These are phyloP conservation scores for Drosophila borealis DNA, from an alignment of 2,888 invertebrate genomes.

Conservation along the genomic window DNA sequence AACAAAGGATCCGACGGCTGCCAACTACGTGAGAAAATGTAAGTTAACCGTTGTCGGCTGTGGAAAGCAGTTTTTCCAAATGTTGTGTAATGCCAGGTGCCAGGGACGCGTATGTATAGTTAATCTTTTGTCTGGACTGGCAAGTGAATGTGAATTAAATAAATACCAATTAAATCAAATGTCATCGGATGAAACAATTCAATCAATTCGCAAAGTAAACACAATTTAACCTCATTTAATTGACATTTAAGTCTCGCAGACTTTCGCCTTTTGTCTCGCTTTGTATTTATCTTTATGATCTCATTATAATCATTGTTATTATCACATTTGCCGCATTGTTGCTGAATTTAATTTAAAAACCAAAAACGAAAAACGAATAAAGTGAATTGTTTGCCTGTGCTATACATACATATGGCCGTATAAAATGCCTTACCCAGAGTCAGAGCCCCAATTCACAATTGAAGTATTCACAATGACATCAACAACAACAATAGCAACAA, in stretches of 20 bases:
- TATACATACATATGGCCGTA: slow-evolving; percentile 13
- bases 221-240: slow-evolving; percentile 61
- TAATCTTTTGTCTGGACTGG: background rate
- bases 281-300: slow-evolving; percentile 61
- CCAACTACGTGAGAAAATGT: slow-evolving; percentile 66
- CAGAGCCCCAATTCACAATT: slow-evolving; percentile 68
- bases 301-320: slow-evolving; percentile 66
- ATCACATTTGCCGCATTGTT: slow-evolving; percentile 68
- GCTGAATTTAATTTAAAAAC: slow-evolving; percentile 72
- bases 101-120: slow-evolving; percentile 1
- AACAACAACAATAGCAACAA: slow-evolving; percentile 53
- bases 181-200: slow-evolving; percentile 41
- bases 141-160: slow-evolving; percentile 1
- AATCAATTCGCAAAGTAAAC: slow-evolving; percentile 42
- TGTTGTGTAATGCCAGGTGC: slow-evolving; percentile 50
- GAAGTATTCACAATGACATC: slow-evolving; percentile 59
- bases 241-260: slow-evolving; percentile 51
- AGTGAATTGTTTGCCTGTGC: slow-evolving; percentile 32
- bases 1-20: slow-evolving; percentile 50
- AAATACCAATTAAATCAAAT: slow-evolving; percentile 23
- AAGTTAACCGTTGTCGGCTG: slow-evolving; percentile 18
- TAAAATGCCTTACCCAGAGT: slow-evolving; percentile 23
- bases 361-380: slow-evolving; percentile 14
- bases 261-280: slow-evolving; percentile 45
- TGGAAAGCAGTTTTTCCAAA: slow-evolving; percentile 10